phyloP scores from a whole-genome alignment of 1,140 invertebrate species.

The Prorops nasuta region DNA sequence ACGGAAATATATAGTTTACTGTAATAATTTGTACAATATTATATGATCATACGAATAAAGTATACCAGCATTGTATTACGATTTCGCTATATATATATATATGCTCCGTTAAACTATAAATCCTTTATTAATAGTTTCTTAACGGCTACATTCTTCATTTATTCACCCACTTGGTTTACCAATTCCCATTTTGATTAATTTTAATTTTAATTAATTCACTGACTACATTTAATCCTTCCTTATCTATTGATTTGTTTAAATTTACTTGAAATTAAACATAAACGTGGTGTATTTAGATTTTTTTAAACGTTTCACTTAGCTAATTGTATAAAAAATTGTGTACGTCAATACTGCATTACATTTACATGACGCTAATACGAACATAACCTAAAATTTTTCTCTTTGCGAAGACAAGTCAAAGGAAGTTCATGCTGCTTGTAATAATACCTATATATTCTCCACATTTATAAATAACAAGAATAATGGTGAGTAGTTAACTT shows the following conservation, averaged over 20 bases:
- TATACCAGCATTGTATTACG: constrained; percentile 54
- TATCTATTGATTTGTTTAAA: no score
- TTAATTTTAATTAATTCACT: background rate
- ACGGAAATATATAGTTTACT: constrained; percentile 54
- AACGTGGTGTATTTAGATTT: no score
- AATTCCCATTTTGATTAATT: background rate
- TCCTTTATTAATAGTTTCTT: no score
- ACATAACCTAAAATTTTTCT: no score
- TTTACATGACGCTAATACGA: no score
- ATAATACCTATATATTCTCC: background rate
- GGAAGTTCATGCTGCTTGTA: background rate
- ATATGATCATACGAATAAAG: constrained; percentile 56
- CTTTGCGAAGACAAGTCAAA: background rate
- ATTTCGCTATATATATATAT: constrained; percentile 9
- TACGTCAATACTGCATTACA: no score
- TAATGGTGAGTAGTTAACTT: background rate
- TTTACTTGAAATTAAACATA: no score
- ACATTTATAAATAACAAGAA: background rate
- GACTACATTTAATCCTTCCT: no score
- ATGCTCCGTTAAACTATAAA: no score
- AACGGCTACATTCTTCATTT: background rate
- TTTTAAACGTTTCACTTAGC: no score
- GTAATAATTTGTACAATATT: constrained; percentile 58
- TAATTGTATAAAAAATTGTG: no score
- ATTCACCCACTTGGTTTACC: background rate